phyloP scores from a whole-genome alignment of 2,113 vertebrate genomes.

The Notarius quadriscutis region DNA sequence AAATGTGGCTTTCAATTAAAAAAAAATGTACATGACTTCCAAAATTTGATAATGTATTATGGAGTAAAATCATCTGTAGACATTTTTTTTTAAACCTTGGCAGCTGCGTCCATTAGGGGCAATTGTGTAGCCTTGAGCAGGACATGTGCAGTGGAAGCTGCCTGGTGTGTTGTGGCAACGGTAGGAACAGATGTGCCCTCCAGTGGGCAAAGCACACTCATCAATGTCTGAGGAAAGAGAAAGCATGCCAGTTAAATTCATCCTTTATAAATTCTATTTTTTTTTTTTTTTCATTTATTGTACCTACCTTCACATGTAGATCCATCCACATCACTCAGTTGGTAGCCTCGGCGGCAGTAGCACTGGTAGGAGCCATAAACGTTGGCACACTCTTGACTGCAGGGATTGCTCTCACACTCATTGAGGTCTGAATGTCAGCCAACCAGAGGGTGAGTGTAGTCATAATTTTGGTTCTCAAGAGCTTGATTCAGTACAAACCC shows the following conservation, averaged over 20 bases:
- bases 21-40: neutral
- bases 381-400: slow-evolving; percentile 94
- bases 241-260: neutral
- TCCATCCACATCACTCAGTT: slow-evolving; percentile 93
- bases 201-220: slow-evolving; percentile 92
- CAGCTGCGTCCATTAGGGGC: slow-evolving; percentile 91
- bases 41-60: neutral
- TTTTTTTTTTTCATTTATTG: neutral
- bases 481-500: neutral
- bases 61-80: neutral
- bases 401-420: slow-evolving; percentile 87
- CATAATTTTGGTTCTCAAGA: neutral
- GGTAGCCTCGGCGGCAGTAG: slow-evolving; percentile 94
- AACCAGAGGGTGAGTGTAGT: neutral
- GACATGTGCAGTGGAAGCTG: slow-evolving; percentile 94
- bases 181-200: slow-evolving; percentile 93
- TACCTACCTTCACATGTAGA: slow-evolving; percentile 89
- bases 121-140: slow-evolving; percentile 81
- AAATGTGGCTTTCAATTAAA: neutral
- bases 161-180: slow-evolving; percentile 87
- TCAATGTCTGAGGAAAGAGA: slow-evolving; percentile 82
- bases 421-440: slow-evolving; percentile 74
- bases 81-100: slow-evolving; percentile 78
- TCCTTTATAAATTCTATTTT: neutral
- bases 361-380: slow-evolving; percentile 97